phyloP scores from a whole-genome alignment of 2,113 vertebrate species.

The Menidia beryllina region DNA sequence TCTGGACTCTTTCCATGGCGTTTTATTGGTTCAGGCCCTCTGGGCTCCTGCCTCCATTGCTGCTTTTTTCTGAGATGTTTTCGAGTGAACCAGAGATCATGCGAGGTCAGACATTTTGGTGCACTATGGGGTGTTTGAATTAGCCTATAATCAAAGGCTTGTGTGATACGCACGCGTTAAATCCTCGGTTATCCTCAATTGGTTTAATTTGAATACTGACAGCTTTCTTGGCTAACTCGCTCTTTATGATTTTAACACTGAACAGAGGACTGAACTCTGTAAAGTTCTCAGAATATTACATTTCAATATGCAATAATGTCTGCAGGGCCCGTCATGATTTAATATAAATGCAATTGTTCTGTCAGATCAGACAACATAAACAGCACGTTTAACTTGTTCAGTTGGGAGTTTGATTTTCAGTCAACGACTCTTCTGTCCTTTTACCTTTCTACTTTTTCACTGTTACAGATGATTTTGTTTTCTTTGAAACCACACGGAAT shows the following conservation, averaged over 20 bases:
- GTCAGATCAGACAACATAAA: constrained; percentile 43
- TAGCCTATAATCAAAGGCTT: constrained; percentile 46
- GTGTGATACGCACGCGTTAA: constrained; percentile 15
- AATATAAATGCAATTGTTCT: constrained; percentile 50
- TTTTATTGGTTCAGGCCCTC: constrained; percentile 86
- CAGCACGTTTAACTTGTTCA: constrained; percentile 54
- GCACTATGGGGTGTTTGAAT: constrained; percentile 52
- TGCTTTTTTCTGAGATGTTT: constrained; percentile 54
- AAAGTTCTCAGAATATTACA: constrained; percentile 62
- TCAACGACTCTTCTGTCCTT: constrained; percentile 24
- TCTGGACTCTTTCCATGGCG: constrained; percentile 53
- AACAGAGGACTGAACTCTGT: constrained; percentile 49
- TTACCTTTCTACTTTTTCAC: constrained; percentile 22
- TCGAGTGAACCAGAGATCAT: constrained; percentile 60
- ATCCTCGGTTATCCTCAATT: constrained; percentile 43
- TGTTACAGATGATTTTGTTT: constrained; percentile 21
- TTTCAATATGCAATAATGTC: constrained; percentile 52
- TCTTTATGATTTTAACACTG: constrained; percentile 53
- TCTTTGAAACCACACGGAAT: constrained; percentile 44
- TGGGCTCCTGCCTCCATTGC: constrained; percentile 65
- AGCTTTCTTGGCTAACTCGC: constrained; percentile 40
- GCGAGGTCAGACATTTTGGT: constrained; percentile 40
- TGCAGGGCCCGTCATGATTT: constrained; percentile 42
- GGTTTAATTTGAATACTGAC: constrained; percentile 41
- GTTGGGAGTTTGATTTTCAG: constrained; percentile 50